Evolutionary conservation across 2,888 invertebrate species (phyloP), one percentile per base, ranked within the genome.

Genomic region (Neuroscelio doddi): DNA sequence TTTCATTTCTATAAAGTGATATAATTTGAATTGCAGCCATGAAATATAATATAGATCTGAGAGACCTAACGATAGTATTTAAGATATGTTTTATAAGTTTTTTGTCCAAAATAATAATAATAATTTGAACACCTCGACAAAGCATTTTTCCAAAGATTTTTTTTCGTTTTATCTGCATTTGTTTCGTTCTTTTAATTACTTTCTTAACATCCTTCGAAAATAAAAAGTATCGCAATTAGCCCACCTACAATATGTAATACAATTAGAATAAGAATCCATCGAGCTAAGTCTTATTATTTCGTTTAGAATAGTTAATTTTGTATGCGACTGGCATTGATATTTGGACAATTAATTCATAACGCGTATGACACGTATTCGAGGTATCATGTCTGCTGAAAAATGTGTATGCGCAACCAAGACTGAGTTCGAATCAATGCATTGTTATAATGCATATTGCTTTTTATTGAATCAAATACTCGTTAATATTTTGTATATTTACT

Each of bases 391-490:
- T 32, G 17, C 17, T 38, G 36, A 36, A 16, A 16, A 38, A 38
- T 46, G 34, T 32, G 39, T 12, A 26, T 15, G 32, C 24, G 30
- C 26, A 16, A 42, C 41, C 21, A 44, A 17, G 46, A 56, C 46
- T 51, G 63, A 29, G 26, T 62, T 62, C 29, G 55, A 46, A 46
- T 62, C 55, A 45, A 53, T 26, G 21, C 27, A 26, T 29, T 15
- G 7, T 27, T 27, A 3, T 29, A 29, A 12, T 3, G 14, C 12
- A 9, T 14, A 27, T 15, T 15, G 15, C 9, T 8, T 3, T n/a
- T 39, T 17, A 12, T 3, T 10, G 7, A 34, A 10, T 1, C 34
- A 12, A 24, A 24, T 41, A 5, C 24, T 24, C 10, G 9, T 27
- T 26, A 3, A 1, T 21, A 21, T 27, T 44, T 44, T 27, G 24